Percentiles rank a stretch among this genome's conserved stretches.
Evolutionary conservation across 2,113 vertebrate genomes (phyloP).

Genomic region (Cercocebus atys): DNA sequence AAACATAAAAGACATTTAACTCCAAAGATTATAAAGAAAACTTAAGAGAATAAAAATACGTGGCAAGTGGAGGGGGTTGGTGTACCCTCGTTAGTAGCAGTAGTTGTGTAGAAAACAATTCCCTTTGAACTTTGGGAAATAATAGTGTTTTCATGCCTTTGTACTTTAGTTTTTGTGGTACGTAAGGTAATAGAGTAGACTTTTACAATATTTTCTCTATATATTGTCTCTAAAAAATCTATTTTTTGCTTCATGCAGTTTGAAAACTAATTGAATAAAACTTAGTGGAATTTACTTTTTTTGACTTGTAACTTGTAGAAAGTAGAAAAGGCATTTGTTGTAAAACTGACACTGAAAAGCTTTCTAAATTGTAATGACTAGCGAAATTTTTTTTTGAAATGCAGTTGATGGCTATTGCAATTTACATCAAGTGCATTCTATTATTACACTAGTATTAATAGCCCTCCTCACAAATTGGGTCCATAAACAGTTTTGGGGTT

Average conservation of each 20-base stretch:
- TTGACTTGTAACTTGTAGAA: background rate
- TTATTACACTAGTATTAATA: constrained; percentile 1
- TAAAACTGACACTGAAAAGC: constrained; percentile 46
- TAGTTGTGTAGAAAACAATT: constrained; percentile 44
- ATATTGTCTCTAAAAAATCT: background rate
- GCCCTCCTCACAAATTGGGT: background rate
- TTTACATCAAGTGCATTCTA: background rate
- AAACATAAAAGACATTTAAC: constrained; percentile 42
- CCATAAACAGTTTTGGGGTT: background rate
- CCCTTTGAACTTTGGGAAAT: background rate
- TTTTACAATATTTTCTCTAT: background rate
- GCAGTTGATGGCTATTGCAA: background rate
- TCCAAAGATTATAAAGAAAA: constrained; percentile 39
- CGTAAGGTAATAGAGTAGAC: background rate
- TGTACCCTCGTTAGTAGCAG: background rate
- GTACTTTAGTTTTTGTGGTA: background rate
- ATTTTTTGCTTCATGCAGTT: constrained; percentile 58
- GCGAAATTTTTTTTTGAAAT: constrained; percentile 16
- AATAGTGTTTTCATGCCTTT: constrained; percentile 27
- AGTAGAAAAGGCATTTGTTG: constrained; percentile 52
- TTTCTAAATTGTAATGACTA: constrained; percentile 29
- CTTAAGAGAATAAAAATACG: constrained; percentile 34
- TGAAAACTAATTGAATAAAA: constrained; percentile 36
- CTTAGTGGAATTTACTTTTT: constrained; percentile 33
- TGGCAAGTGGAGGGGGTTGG: constrained; percentile 12